Conservation (phyloP, 2,797 vertebrate species). For the Aulostomus chinensis region DNA sequence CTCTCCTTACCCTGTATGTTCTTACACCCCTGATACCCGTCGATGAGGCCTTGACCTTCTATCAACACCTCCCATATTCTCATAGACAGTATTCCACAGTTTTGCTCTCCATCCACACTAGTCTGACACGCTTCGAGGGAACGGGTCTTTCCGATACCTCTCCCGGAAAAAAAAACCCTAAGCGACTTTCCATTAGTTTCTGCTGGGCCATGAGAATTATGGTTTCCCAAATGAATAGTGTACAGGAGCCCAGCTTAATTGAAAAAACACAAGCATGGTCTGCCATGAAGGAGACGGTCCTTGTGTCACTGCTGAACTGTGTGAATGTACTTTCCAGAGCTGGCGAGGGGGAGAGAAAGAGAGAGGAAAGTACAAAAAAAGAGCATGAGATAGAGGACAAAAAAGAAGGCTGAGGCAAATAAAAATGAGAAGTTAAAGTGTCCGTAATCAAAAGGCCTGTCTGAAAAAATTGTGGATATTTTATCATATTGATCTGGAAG, state of each 20-base stretch:
- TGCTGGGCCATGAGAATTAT: conserved; percentile 85
- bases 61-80: conserved; percentile 55
- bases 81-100: conserved; percentile 32
- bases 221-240: conserved; percentile 87
- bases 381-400: conserved; percentile 56
- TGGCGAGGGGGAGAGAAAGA: conserved; percentile 56
- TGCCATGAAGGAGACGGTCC: conserved; percentile 80
- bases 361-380: conserved; percentile 64
- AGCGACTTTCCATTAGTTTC: conserved; percentile 92
- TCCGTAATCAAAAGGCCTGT: conserved; percentile 32
- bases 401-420: conserved; percentile 52
- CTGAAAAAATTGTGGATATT: conserved; percentile 33
- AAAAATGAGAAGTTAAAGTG: conserved; percentile 48
- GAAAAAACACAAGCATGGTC: conserved; percentile 84
- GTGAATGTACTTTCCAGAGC: conserved; percentile 85
- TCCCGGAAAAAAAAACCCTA: conserved; percentile 76
- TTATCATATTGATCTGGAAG: conserved; percentile 7
- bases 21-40: conserved; percentile 35
- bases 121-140: conserved; percentile 57
- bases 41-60: conserved; percentile 41
- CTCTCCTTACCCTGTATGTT: conserved; percentile 39
- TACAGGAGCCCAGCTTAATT: conserved; percentile 85
- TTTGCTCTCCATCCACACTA: conserved; percentile 43
- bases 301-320: conserved; percentile 78
- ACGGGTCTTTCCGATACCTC: conserved; percentile 73